Evolutionary conservation across 2,888 invertebrate species (phyloP).

Genomic region (Lutraria lutraria): DNA sequence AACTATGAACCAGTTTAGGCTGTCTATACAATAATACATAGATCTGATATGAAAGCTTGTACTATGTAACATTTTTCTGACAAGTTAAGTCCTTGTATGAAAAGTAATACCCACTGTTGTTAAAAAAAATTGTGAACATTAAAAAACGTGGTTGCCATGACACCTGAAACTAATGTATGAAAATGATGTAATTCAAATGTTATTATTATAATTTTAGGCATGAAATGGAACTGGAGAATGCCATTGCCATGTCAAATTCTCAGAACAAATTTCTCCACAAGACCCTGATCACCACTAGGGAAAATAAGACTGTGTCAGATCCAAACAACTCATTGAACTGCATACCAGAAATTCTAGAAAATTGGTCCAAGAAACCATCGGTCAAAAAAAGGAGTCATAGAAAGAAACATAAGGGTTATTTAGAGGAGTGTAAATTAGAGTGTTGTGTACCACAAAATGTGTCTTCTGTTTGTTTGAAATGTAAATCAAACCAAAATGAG

Average conservation of each 20-base stretch:
- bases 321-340: conserved; percentile 80
- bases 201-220: conserved; percentile 71
- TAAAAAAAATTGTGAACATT: background rate
- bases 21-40: too few relatives aligned
- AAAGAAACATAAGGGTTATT: conserved; percentile 42
- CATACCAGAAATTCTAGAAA: conserved; percentile 77
- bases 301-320: conserved; percentile 46
- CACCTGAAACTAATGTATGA: background rate
- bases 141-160: background rate
- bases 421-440: conserved; percentile 59
- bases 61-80: background rate
- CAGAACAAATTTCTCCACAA: conserved; percentile 68
- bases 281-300: conserved; percentile 69
- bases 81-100: background rate
- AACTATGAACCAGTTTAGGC: too few relatives aligned
- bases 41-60: too few relatives aligned
- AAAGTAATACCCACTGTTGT: background rate
- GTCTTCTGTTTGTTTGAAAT: conserved; percentile 34
- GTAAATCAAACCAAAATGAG: conserved; percentile 20
- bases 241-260: conserved; percentile 56
- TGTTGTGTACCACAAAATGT: conserved; percentile 50
- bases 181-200: background rate
- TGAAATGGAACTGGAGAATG: conserved; percentile 82
- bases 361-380: conserved; percentile 42
- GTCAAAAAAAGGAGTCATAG: background rate